Percentiles rank a stretch among this genome's conserved stretches.
Conservation (phyloP, 37 sponge, comb jelly and placozoan genomes). For the Aphrocallistes beatrix region DNA sequence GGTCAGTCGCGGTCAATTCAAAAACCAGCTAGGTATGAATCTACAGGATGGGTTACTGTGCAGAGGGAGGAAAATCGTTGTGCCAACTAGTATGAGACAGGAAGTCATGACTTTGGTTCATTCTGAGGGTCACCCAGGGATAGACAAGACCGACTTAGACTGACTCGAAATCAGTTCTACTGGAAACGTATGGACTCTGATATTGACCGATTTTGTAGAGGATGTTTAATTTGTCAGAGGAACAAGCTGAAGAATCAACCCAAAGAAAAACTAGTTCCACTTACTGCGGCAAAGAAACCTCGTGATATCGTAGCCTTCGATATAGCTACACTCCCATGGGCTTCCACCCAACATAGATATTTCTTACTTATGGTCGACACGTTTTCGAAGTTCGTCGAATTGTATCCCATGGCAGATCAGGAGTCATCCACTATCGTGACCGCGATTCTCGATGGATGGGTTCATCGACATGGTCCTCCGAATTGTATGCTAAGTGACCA, state of each 20-base stretch:
- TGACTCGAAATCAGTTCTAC: too few relatives aligned
- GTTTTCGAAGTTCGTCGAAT: background rate
- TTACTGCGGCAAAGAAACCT: background rate
- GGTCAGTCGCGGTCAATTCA: background rate
- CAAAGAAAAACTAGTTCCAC: background rate
- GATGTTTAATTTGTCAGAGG: background rate
- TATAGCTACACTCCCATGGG: background rate
- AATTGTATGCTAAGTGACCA: background rate
- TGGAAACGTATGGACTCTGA: too few relatives aligned
- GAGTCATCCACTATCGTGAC: background rate
- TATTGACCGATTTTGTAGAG: background rate
- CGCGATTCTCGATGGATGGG: conserved; percentile 1
- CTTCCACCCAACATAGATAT: background rate
- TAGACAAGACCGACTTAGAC: too few relatives aligned
- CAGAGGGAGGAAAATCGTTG: too few relatives aligned
- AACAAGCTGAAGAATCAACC: background rate
- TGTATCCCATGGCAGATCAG: background rate
- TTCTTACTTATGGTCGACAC: background rate
- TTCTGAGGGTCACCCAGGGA: too few relatives aligned
- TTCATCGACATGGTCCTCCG: background rate
- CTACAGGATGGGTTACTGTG: too few relatives aligned
- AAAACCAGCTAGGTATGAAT: background rate
- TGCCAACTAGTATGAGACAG: too few relatives aligned
- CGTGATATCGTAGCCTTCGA: conserved; percentile 3
- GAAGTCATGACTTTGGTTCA: too few relatives aligned